Conservation (phyloP, 2,113 vertebrate genomes). For the Cricetomys ansorgei region DNA sequence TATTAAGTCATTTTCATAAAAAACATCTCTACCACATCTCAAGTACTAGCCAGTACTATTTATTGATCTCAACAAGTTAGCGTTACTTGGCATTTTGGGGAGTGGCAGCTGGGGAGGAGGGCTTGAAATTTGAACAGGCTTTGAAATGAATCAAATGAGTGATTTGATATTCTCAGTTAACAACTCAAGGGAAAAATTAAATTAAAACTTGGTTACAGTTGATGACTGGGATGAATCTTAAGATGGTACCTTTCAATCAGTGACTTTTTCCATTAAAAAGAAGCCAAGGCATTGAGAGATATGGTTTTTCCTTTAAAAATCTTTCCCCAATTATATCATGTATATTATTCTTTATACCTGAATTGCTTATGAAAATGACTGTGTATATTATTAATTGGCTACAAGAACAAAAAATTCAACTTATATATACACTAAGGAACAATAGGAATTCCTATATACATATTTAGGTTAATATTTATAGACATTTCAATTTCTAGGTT, state of each 20-base stretch:
- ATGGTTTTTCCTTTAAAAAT: constrained; percentile 64
- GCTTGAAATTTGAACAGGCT: constrained; percentile 69
- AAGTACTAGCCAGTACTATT: rapidly evolving
- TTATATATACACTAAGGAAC: neutral
- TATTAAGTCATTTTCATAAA: constrained; percentile 24
- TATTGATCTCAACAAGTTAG: neutral
- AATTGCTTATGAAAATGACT: neutral
- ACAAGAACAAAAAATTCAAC: neutral
- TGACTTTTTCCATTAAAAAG: constrained; percentile 80
- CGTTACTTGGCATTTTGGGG: neutral
- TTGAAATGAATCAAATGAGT: constrained; percentile 83
- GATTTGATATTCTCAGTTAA: constrained; percentile 82
- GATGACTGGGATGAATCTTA: constrained; percentile 60
- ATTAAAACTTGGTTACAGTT: constrained; percentile 76
- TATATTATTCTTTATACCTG: constrained; percentile 68
- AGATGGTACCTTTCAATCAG: constrained; percentile 79
- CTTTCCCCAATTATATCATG: constrained; percentile 69
- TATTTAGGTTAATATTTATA: rapidly evolving
- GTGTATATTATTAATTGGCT: neutral
- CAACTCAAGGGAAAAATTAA: constrained; percentile 85
- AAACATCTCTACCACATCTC: neutral
- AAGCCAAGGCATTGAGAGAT: constrained; percentile 71
- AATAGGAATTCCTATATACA: rapidly evolving
- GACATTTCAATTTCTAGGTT: neutral
- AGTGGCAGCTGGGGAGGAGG: constrained; percentile 11